These are phyloP conservation scores for Penaeus monodon DNA, from an alignment of 2,888 invertebrate genomes.

Conservation along the genomic window DNA sequence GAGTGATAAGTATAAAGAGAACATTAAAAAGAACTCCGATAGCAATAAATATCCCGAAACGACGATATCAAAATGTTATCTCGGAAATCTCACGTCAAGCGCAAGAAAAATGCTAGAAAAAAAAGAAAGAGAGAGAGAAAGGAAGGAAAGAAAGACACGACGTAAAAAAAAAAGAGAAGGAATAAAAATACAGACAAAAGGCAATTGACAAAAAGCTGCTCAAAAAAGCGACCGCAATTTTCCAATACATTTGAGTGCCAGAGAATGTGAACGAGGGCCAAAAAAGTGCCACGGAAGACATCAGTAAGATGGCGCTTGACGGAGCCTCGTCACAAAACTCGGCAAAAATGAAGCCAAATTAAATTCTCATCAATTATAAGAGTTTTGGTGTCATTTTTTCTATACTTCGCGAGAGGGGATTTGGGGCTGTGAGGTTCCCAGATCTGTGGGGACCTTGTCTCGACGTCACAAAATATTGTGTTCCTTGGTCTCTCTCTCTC, in stretches of 20 bases:
- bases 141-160: neutral
- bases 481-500: neutral
- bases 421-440: neutral
- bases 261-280: neutral
- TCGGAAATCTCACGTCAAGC: no score
- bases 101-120: no score
- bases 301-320: slow-evolving; percentile 35
- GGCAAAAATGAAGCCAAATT: slow-evolving; percentile 46
- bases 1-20: no score
- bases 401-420: neutral
- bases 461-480: neutral
- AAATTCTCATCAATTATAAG: slow-evolving; percentile 57
- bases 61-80: no score
- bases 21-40: no score
- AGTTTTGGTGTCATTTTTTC: slow-evolving; percentile 36
- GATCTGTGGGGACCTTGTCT: neutral
- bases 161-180: neutral
- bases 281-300: slow-evolving; percentile 12
- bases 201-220: neutral
- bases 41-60: no score
- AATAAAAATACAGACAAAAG: neutral
- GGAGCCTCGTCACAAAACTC: slow-evolving; percentile 24
- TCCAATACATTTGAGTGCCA: slow-evolving; percentile 44
- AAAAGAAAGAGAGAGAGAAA: slow-evolving; percentile 5
- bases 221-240: slow-evolving; percentile 19